Conservation (phyloP, 2,888 invertebrate genomes). For the Sericinus montela region DNA sequence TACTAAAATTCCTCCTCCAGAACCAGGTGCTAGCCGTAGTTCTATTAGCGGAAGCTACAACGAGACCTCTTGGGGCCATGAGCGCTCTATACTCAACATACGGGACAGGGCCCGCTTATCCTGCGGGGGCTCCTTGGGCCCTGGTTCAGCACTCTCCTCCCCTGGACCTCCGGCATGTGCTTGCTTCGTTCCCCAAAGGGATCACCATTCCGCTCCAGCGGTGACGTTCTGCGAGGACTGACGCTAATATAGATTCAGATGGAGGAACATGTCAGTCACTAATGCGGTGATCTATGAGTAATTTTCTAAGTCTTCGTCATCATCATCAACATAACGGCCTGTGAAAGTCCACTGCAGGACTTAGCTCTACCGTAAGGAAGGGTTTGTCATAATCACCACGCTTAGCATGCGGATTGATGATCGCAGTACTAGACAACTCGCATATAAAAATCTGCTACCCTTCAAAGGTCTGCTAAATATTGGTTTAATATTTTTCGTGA, state of each 20-base stretch:
- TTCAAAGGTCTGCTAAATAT: too few species aligned
- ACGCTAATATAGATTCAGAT: conserved; percentile 41
- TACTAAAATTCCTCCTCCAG: conserved; percentile 27
- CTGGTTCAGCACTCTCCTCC: conserved; percentile 63
- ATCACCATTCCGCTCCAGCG: conserved; percentile 80
- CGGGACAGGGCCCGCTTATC: conserved; percentile 63
- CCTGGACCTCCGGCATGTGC: conserved; percentile 67
- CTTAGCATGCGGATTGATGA: too few species aligned
- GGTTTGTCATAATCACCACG: too few species aligned
- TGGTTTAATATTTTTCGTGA: too few species aligned
- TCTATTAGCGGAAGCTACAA: conserved; percentile 33
- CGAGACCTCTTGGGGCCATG: conserved; percentile 47
- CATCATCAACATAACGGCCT: too few species aligned
- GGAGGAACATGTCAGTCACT: neutral
- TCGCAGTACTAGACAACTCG: too few species aligned
- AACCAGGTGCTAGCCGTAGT: conserved; percentile 42
- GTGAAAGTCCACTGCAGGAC: too few species aligned
- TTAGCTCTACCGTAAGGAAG: too few species aligned
- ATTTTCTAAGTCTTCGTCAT: neutral
- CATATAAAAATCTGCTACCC: too few species aligned
- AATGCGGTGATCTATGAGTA: neutral
- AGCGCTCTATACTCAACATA: conserved; percentile 53
- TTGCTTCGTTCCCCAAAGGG: conserved; percentile 62
- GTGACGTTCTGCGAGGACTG: conserved; percentile 80
- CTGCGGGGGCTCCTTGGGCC: conserved; percentile 60